These are phyloP conservation scores for Cryptocephalus primarius DNA, from an alignment of 2,888 invertebrate genomes.

Conservation along the genomic window DNA sequence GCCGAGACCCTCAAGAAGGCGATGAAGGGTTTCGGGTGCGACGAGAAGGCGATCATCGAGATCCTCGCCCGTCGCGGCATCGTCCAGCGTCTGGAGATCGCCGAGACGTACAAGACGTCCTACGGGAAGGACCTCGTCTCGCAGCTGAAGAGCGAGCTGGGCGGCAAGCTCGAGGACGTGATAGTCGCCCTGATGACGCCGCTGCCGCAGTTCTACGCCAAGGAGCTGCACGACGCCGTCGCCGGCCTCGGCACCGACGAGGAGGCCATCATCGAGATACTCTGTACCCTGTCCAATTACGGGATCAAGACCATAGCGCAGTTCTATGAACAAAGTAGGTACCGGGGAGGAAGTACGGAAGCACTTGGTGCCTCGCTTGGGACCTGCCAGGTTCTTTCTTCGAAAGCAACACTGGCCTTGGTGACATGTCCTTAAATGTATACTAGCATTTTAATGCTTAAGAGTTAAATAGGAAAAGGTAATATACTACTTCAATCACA, in stretches of 20 bases:
- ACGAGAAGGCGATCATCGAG: constrained; percentile 85
- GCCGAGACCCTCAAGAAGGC: constrained; percentile 77
- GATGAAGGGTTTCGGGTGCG: constrained; percentile 89
- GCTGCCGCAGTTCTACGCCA: constrained; percentile 80
- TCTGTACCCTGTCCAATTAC: constrained; percentile 84
- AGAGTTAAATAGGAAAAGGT: no score
- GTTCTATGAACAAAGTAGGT: constrained; percentile 71
- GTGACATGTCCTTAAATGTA: no score
- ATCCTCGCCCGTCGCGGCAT: constrained; percentile 81
- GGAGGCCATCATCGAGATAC: constrained; percentile 83
- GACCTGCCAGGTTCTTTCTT: no score
- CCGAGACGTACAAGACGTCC: constrained; percentile 81
- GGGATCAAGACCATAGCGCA: constrained; percentile 76
- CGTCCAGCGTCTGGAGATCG: constrained; percentile 82
- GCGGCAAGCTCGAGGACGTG: constrained; percentile 82
- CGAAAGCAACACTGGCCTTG: no score
- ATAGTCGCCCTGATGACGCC: constrained; percentile 87
- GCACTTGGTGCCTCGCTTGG: no score
- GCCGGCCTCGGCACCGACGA: constrained; percentile 81
- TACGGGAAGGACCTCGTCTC: constrained; percentile 76
- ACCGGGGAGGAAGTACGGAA: neutral
- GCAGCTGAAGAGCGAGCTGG: constrained; percentile 79
- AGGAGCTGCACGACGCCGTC: constrained; percentile 80
- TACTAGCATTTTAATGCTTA: no score
- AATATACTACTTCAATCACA: no score